These are phyloP conservation scores for Spisula subtruncata DNA, from an alignment of 2,888 invertebrate genomes.

Conservation along the genomic window DNA sequence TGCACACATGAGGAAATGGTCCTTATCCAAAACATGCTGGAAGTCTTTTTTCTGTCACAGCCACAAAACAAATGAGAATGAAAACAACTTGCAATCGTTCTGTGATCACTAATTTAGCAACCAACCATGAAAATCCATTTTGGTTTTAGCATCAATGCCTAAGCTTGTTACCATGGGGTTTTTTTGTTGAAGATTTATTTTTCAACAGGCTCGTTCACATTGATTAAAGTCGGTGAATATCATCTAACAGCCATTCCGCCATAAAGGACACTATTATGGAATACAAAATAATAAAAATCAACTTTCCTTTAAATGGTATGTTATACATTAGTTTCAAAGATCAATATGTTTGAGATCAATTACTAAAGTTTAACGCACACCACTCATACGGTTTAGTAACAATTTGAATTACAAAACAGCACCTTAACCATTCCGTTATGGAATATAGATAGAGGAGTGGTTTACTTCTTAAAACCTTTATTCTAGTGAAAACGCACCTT, in stretches of 20 bases:
- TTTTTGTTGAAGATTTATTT: no score
- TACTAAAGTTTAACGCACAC: not conserved
- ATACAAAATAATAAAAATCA: not conserved
- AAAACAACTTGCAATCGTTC: no score
- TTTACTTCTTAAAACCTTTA: not conserved
- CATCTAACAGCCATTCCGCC: constrained; percentile 4
- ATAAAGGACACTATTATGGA: not conserved
- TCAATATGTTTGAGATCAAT: not conserved
- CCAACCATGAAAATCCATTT: no score
- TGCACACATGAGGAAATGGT: no score
- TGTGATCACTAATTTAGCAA: no score
- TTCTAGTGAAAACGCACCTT: not conserved
- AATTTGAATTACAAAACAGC: not conserved
- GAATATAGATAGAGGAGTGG: not conserved
- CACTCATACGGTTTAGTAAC: not conserved
- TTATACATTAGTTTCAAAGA: not conserved
- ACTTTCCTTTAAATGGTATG: not conserved
- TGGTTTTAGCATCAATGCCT: no score
- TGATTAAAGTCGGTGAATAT: no score
- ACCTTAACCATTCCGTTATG: constrained; percentile 7
- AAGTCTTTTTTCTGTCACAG: no score
- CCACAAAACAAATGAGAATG: no score
- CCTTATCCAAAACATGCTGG: no score
- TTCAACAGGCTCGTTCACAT: no score
- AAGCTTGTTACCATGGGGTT: no score